These are phyloP conservation scores for Lepilemur septentrionalis DNA, from an alignment of 2,797 vertebrate species.

Conservation along the genomic window DNA sequence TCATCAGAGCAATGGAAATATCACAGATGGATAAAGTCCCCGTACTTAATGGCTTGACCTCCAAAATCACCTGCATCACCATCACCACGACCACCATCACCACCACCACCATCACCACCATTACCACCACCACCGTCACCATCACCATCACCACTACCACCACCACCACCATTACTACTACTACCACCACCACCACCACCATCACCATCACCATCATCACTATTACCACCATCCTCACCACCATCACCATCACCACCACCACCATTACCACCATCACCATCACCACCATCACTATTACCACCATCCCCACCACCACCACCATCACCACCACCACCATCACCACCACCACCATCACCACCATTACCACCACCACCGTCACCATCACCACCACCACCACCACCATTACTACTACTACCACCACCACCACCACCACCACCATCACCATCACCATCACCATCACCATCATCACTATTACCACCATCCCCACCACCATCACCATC, in stretches of 20 bases:
- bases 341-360: neutral
- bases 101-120: too few species aligned
- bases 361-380: neutral
- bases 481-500: rapidly evolving
- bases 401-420: rapidly evolving
- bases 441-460: rapidly evolving
- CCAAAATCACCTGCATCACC: rapidly evolving
- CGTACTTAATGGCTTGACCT: neutral
- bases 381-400: rapidly evolving
- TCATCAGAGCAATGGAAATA: neutral
- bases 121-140: rapidly evolving
- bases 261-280: rapidly evolving
- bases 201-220: rapidly evolving
- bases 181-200: rapidly evolving
- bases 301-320: rapidly evolving
- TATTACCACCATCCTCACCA: rapidly evolving
- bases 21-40: neutral
- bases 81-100: neutral
- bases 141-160: rapidly evolving
- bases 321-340: too few species aligned
- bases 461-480: rapidly evolving
- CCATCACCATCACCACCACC: rapidly evolving
- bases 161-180: rapidly evolving
- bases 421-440: too few species aligned
- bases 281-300: rapidly evolving